Base-by-base conservation (phyloP, 2,888 invertebrate genomes). In the Chrysolina haemoptera region DNA sequence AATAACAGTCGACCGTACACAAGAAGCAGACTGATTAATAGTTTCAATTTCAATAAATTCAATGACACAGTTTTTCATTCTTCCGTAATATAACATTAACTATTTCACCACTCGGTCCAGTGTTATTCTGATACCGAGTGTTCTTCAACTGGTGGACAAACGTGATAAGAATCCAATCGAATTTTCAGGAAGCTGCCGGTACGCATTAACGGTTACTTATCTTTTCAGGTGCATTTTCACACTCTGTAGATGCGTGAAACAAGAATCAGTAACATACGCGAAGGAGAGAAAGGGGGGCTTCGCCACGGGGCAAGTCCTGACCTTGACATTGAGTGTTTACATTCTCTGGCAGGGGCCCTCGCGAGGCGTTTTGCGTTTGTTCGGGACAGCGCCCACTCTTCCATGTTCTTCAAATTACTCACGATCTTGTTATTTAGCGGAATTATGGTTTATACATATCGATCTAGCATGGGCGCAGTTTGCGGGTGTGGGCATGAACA, bases 261-360 rank as follows among this genome's bases (percentile, higher is more conserved):
- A 35, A 66, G 62, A 62, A 35, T 35, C 50, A 14, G 59, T 41
- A 22, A 22, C 53, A 20, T 35, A 40, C 43, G 41, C 40, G 22
- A 48, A 55, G 71, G 64, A 50, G 71, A 68, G 74, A 71, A 59
- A 65, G 74, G 67, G 68, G 66, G 72, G 70, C 68, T 74, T 18
- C 59, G 79, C 80, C 76, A 70, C 78, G 74, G 81, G 82, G 76
- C 77, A 74, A 83, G 82, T 83, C 80, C 82, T 83, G 80, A 76
- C 84, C 84, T 84, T 84, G 84, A 84, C 84, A 84, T 84, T 84
- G 84, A 82, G 80, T 81, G 80, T 83, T 79, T 81, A 80, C 82
- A 80, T 81, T 83, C 82, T 79, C 81, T 77, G 79, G 78, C 71
- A 77, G 84, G 81, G 84, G 83, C 84, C 83, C 84, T 80, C 78